Conservation (phyloP, 2,888 invertebrate genomes). For the Erebia ligea region DNA sequence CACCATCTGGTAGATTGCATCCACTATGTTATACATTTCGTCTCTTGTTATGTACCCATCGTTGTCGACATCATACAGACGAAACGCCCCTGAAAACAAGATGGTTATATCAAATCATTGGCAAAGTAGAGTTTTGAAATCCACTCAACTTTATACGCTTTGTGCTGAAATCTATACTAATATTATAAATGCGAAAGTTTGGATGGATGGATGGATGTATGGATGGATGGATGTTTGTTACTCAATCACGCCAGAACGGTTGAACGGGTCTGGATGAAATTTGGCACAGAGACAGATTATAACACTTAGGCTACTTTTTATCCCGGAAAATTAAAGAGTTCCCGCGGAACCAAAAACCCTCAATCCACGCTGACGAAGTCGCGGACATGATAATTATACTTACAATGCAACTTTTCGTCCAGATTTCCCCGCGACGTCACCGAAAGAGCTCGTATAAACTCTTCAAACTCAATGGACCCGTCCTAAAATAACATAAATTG, state of each 20-base stretch:
- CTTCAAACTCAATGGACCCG: conserved; percentile 99
- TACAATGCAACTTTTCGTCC: conserved; percentile 99
- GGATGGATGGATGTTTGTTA: no score
- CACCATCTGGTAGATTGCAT: conserved; percentile 99
- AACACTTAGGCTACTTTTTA: no score
- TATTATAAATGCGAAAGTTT: no score
- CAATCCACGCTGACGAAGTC: no score
- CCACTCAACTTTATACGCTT: background rate
- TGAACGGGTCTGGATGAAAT: no score
- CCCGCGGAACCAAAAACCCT: no score
- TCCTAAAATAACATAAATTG: conserved; percentile 85
- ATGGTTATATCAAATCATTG: background rate
- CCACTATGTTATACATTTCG: conserved; percentile 98
- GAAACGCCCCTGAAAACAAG: conserved; percentile 92
- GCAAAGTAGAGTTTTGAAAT: background rate
- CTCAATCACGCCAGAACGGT: no score
- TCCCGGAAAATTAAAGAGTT: no score
- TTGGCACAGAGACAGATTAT: no score
- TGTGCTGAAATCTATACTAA: conserved; percentile 21
- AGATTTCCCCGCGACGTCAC: conserved; percentile 99
- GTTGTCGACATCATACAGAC: conserved; percentile 97
- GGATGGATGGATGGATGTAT: no score
- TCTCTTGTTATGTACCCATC: conserved; percentile 97
- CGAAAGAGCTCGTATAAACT: conserved; percentile 98
- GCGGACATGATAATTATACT: conserved; percentile 80